phyloP scores from a whole-genome alignment of 2,888 invertebrate genomes.

The Arctia plantaginis region DNA sequence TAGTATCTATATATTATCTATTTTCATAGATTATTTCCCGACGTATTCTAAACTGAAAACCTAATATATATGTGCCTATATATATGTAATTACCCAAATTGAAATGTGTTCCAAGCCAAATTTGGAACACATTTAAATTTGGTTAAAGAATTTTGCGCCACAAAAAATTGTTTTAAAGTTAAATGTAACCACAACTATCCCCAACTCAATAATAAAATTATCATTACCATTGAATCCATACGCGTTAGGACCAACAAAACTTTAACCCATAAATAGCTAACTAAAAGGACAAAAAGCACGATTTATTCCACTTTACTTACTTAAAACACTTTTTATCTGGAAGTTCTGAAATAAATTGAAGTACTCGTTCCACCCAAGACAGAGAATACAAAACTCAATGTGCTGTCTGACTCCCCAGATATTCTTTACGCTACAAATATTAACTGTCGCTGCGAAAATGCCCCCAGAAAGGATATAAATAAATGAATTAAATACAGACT shows the following conservation, averaged over 20 bases:
- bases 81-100: not conserved
- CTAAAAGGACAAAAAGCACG: slow-evolving; percentile 39
- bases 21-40: too few species aligned
- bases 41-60: too few species aligned
- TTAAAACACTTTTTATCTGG: slow-evolving; percentile 62
- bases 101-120: not conserved
- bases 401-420: slow-evolving; percentile 46
- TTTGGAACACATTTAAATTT: too few species aligned
- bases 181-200: not conserved
- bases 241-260: slow-evolving; percentile 44
- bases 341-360: slow-evolving; percentile 58
- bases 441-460: slow-evolving; percentile 50
- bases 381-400: slow-evolving; percentile 53
- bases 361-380: slow-evolving; percentile 55
- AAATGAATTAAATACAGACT: slow-evolving; percentile 46
- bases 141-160: not conserved
- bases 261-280: slow-evolving; percentile 39
- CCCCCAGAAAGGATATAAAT: slow-evolving; percentile 49
- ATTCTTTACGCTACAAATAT: slow-evolving; percentile 55
- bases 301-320: slow-evolving; percentile 56
- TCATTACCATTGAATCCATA: slow-evolving; percentile 45
- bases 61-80: too few species aligned
- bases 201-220: slow-evolving; percentile 6
- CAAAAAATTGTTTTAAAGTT: not conserved
- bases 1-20: too few species aligned